These are phyloP conservation scores for Ornithoptera priamus DNA, from an alignment of 2,888 invertebrate species.

Conservation along the genomic window DNA sequence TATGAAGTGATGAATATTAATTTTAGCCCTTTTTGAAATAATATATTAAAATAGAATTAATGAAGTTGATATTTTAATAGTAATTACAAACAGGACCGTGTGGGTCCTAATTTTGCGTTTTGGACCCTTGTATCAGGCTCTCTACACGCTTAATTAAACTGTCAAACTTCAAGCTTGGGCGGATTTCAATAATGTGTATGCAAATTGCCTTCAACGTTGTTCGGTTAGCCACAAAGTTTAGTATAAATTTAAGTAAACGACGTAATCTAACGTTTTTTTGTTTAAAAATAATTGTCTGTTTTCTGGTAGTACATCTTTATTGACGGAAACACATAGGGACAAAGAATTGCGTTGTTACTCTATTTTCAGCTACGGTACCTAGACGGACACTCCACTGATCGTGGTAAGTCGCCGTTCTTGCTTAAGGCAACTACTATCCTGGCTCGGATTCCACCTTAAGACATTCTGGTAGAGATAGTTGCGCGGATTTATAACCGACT, in stretches of 20 bases:
- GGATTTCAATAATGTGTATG: constrained; percentile 38
- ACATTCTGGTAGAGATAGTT: too few relatives aligned
- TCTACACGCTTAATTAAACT: constrained; percentile 57
- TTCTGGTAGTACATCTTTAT: too few relatives aligned
- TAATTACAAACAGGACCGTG: constrained; percentile 16
- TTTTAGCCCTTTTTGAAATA: background rate
- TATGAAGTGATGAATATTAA: background rate
- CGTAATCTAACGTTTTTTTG: too few relatives aligned
- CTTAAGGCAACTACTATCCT: too few relatives aligned
- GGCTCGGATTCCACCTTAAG: too few relatives aligned
- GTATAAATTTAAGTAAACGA: constrained; percentile 1
- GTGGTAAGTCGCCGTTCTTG: too few relatives aligned
- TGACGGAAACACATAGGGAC: too few relatives aligned
- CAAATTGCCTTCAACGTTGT: constrained; percentile 17
- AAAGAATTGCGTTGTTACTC: too few relatives aligned
- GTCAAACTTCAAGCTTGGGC: constrained; percentile 46
- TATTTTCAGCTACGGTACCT: too few relatives aligned
- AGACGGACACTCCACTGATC: too few relatives aligned
- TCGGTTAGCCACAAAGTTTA: background rate
- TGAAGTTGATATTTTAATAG: constrained; percentile 1
- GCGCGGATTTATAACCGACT: too few relatives aligned
- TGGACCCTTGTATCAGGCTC: constrained; percentile 47
- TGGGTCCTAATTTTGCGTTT: constrained; percentile 32
- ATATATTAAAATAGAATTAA: background rate
- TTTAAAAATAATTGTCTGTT: too few relatives aligned